A percentile compares a stretch with the other conserved stretches of the same genome.
Conservation (phyloP, 2,113 vertebrate genomes). For the Cariama cristata region DNA sequence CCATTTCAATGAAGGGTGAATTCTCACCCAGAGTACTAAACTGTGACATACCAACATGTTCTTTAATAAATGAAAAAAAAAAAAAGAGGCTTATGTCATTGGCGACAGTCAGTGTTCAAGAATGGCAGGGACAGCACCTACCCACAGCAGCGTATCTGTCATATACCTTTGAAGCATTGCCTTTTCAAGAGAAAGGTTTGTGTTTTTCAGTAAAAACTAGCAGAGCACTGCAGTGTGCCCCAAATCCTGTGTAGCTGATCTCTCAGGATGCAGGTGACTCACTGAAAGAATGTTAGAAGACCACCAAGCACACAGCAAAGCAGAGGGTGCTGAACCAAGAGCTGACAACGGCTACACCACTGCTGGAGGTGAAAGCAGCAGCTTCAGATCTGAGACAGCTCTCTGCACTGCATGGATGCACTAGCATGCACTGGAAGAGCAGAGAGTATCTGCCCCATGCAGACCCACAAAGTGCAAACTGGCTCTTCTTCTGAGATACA, state of each 20-base stretch:
- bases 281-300: not conserved
- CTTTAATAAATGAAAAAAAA: not conserved
- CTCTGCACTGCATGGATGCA: not conserved
- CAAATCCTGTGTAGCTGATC: not conserved
- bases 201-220: not conserved
- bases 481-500: not conserved
- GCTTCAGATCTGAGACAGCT: not conserved
- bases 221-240: not conserved
- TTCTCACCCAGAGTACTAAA: not conserved
- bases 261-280: not conserved
- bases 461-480: not conserved
- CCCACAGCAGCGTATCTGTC: not conserved
- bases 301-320: not conserved
- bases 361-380: not conserved
- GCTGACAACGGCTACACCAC: not conserved
- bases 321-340: not conserved
- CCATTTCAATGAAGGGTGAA: not conserved
- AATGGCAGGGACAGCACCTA: not conserved
- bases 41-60: not conserved
- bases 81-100: not conserved
- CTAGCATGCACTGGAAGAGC: not conserved
- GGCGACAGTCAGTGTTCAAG: not conserved
- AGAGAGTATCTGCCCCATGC: not conserved
- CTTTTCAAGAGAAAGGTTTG: not conserved
- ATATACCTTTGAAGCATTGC: not conserved